Evolutionary conservation across 2,888 invertebrate genomes (phyloP).

Genomic region (Polyommatus icarus): DNA sequence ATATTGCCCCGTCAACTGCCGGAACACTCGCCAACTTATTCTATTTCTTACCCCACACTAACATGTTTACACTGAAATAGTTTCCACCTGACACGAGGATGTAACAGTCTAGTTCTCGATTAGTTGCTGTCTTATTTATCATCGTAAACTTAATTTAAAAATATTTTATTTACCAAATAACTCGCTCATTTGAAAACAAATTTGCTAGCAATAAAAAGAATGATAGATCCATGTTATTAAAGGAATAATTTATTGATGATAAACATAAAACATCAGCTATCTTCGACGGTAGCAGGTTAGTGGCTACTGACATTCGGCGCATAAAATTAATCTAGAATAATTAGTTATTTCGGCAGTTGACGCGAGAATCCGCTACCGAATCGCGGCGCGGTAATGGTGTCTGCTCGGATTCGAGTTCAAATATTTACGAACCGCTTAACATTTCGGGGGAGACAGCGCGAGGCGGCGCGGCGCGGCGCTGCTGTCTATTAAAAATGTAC

Average conservation of each 20-base stretch:
- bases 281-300: background rate
- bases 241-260: background rate
- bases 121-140: too few species aligned
- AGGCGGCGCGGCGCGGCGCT: background rate
- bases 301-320: background rate
- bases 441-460: background rate
- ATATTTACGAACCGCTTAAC: conserved; percentile 13
- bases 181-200: too few species aligned
- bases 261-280: background rate
- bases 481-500: background rate
- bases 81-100: background rate
- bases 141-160: too few species aligned
- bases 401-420: background rate
- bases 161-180: too few species aligned
- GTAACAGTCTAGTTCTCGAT: too few species aligned
- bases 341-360: background rate
- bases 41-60: background rate
- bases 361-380: background rate
- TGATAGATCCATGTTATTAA: background rate
- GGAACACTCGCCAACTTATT: background rate
- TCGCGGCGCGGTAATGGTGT: background rate
- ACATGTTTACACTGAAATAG: background rate
- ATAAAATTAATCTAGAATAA: background rate
- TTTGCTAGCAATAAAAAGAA: too few species aligned
- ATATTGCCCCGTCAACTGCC: background rate